These are phyloP conservation scores for Stenolophus ochropezus DNA, from an alignment of 2,888 invertebrate genomes.

Conservation along the genomic window DNA sequence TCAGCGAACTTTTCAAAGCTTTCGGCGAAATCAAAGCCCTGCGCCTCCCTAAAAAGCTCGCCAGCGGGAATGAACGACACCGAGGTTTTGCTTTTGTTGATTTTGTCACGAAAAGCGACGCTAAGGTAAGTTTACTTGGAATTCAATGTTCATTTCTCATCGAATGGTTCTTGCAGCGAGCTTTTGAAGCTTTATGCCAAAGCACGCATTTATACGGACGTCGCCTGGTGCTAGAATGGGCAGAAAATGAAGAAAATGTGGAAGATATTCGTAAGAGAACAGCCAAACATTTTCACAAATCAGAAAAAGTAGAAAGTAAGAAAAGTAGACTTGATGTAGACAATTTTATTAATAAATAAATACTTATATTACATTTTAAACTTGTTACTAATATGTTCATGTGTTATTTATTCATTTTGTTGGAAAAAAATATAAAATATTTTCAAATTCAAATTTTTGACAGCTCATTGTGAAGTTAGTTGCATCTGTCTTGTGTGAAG, in stretches of 20 bases:
- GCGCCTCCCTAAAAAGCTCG: constrained; percentile 92
- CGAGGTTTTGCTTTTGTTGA: constrained; percentile 98
- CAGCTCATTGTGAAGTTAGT: no score
- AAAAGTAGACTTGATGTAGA: constrained; percentile 73
- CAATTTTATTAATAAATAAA: constrained; percentile 32
- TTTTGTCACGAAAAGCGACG: constrained; percentile 90
- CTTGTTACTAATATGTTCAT: not conserved
- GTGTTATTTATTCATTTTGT: not conserved
- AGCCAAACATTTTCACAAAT: constrained; percentile 79
- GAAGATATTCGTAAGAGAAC: constrained; percentile 90
- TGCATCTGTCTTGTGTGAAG: no score
- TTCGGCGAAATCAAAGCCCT: constrained; percentile 95
- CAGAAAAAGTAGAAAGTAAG: constrained; percentile 71
- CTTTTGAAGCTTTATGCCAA: constrained; percentile 93
- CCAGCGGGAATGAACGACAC: constrained; percentile 83
- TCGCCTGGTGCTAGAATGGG: constrained; percentile 97
- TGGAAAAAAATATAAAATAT: not conserved
- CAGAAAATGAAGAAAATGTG: constrained; percentile 84
- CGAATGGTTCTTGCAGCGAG: constrained; percentile 85
- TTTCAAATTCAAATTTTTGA: no score
- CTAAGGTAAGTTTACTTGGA: no score
- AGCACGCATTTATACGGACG: constrained; percentile 99
- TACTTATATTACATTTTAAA: not conserved
- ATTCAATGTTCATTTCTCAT: no score
- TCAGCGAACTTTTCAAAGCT: constrained; percentile 91